Percentiles rank a stretch among this genome's conserved stretches.
These are phyloP conservation scores for Synaphobranchus kaupii DNA, from an alignment of 2,797 vertebrate genomes.

Conservation along the genomic window DNA sequence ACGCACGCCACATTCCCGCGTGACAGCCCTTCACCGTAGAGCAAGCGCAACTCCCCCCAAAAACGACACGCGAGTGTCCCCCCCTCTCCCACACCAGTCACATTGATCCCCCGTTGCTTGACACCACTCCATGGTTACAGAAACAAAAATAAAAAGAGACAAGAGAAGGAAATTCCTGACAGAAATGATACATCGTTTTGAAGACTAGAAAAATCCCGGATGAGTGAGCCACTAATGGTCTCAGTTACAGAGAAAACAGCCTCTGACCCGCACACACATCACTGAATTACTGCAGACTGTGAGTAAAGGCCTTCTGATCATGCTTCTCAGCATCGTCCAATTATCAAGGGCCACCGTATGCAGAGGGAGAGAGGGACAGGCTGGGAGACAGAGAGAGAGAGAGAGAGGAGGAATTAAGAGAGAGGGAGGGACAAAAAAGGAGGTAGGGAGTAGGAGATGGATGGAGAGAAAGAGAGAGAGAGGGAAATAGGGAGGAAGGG, in stretches of 20 bases:
- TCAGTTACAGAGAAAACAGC: neutral
- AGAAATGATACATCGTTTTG: neutral
- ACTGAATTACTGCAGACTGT: neutral
- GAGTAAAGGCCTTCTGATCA: neutral
- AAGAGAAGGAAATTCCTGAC: neutral
- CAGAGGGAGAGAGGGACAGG: conserved; percentile 12
- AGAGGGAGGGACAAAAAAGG: neutral
- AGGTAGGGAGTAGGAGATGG: neutral
- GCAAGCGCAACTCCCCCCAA: neutral
- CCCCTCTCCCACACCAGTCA: neutral
- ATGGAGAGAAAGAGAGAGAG: neutral
- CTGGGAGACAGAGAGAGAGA: conserved; percentile 14
- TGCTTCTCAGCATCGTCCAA: neutral
- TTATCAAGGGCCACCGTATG: conserved; percentile 14
- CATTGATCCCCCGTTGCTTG: neutral
- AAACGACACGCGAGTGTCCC: neutral
- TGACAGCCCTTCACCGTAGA: neutral
- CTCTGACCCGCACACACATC: neutral
- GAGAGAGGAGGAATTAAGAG: conserved; percentile 7
- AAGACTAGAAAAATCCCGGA: neutral
- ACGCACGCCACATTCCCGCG: neutral
- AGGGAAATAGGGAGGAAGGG: neutral
- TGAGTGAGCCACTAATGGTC: neutral
- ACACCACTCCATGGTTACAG: neutral
- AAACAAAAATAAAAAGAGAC: neutral